A percentile compares a stretch with the other conserved stretches of the same genome.
Conservation (phyloP, 2,888 invertebrate species). For the Euzophera pinguis region DNA sequence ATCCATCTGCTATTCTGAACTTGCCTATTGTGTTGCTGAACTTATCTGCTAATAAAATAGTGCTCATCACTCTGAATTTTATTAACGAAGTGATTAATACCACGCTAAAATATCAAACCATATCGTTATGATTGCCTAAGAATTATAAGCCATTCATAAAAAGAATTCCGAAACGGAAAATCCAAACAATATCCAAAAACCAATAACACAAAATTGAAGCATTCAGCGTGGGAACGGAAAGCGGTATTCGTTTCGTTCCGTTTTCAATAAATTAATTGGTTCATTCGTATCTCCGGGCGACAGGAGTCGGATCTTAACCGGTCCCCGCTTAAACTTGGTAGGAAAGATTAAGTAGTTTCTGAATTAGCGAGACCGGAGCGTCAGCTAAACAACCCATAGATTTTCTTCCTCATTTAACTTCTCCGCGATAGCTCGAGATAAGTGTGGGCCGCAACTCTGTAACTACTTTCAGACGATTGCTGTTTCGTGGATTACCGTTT, state of each 20-base stretch:
- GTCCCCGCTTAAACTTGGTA: conserved; percentile 42
- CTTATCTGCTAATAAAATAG: no score
- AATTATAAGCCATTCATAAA: background rate
- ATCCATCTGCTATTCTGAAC: no score
- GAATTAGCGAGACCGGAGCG: conserved; percentile 52
- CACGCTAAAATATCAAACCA: no score
- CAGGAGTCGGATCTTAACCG: conserved; percentile 30
- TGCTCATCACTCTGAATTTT: no score
- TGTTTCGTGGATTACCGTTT: background rate
- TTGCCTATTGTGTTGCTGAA: no score
- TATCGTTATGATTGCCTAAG: no score
- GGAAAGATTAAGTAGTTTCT: conserved; percentile 54
- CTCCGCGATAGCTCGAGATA: conserved; percentile 42
- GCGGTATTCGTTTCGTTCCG: conserved; percentile 26
- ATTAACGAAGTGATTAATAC: no score
- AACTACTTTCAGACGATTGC: background rate
- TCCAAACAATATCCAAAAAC: background rate
- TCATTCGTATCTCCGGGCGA: conserved; percentile 18
- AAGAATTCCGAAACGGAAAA: background rate
- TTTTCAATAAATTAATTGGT: conserved; percentile 38
- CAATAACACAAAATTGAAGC: conserved; percentile 6
- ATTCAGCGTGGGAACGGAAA: conserved; percentile 9
- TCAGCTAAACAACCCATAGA: conserved; percentile 57
- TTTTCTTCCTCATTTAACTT: conserved; percentile 70
- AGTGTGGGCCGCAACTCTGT: conserved; percentile 27